Conservation (phyloP, 2,113 vertebrate genomes). For the Clarias batrachus region DNA sequence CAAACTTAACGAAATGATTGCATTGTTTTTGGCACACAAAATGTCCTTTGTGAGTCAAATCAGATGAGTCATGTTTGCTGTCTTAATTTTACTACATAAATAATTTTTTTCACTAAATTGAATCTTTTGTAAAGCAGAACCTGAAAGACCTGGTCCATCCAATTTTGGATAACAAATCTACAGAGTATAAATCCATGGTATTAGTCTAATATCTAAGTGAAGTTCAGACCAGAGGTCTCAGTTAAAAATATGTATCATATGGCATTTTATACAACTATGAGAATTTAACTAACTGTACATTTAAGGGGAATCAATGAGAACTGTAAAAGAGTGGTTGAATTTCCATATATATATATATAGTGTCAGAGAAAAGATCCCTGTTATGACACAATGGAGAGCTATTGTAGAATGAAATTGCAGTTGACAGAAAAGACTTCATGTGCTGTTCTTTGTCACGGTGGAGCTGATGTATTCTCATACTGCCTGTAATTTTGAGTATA, state of each 20-base stretch:
- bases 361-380: no score
- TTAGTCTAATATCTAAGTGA: neutral
- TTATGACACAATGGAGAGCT: no score
- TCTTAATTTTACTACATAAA: neutral
- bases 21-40: neutral
- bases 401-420: no score
- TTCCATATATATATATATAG: no score
- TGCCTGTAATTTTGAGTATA: neutral
- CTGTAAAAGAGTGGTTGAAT: no score
- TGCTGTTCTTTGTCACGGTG: no score
- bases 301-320: no score
- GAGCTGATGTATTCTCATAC: no score
- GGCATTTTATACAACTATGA: conserved; percentile 12
- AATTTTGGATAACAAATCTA: conserved; percentile 11
- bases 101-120: neutral
- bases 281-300: no score
- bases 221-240: neutral
- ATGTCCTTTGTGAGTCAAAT: neutral
- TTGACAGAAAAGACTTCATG: no score
- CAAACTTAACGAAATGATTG: neutral
- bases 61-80: no score
- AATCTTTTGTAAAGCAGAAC: neutral
- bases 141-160: neutral
- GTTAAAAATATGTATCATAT: neutral
- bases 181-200: neutral